Base-by-base conservation (phyloP, 2,113 vertebrate genomes). In the Onychostoma macrolepis region DNA sequence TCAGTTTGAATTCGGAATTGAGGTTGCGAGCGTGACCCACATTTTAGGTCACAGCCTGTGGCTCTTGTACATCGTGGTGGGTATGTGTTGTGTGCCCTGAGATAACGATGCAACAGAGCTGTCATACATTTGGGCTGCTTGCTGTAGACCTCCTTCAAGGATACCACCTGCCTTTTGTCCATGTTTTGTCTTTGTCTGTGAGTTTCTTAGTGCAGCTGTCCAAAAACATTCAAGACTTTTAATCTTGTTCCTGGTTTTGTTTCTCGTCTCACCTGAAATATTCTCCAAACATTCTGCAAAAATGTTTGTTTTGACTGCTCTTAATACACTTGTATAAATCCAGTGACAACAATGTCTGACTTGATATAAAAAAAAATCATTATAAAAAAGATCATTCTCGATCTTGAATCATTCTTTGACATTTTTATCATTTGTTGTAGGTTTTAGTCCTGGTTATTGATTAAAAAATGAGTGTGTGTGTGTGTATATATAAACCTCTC, bases 191-290 rank as follows among this genome's bases (percentile, higher is more conserved):
- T 89, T 82, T 84, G 85, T 78, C 84, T 88, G 26, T 86, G 83
- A 71, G 88, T 86, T 87, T 85, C 85, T 86, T 53, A 48, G 71
- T 82, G 88, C 91, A 92, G 91, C 91, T 91, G 91, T 92, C 87
- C 71, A 84, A 65, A 86, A 79, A 87, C 58, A 86, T 83, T 65
- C 74, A 87, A 74, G 63, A 83, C 85, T 89, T 72, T 86, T 17
- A 1, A 45, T 82, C 80, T 82, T 82, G 58, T 58, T 41, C 26
- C 28, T 78, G 11, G 33, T 65, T 13, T 38, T 45, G 58, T 61
- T 67, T 33, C 56, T 15, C 21, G 36, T 41, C 36, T 81, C 80
- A 81, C 80, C 80, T 82, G 61, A 82, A 65, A 67, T 45, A 10
- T 67, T 45, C 36, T 65, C 8, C 38, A 65, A 65, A 65, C 13